Evolutionary conservation across 2,113 vertebrate species (phyloP).

Genomic region (Oceanodroma tethys): DNA sequence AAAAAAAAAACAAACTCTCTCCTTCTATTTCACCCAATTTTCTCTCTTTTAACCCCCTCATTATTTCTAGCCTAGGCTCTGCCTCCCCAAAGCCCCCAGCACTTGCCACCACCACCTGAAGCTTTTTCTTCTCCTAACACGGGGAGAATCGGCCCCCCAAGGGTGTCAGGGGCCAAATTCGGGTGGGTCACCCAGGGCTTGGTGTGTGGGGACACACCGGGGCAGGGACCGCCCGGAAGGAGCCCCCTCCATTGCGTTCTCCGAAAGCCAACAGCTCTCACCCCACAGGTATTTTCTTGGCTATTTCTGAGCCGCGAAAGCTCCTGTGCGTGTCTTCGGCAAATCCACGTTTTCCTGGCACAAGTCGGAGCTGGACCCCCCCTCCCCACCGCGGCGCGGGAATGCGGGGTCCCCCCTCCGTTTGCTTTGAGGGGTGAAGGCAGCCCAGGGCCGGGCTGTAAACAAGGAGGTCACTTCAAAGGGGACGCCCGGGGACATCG

Average conservation of each 20-base stretch:
- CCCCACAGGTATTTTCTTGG: not conserved
- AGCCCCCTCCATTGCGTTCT: not conserved
- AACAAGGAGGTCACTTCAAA: slow-evolving; percentile 28
- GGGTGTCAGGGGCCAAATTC: too few species aligned
- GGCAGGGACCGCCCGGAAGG: not conserved
- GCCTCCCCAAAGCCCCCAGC: too few species aligned
- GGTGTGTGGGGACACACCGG: not conserved
- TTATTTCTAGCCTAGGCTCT: not conserved
- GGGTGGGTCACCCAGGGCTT: too few species aligned
- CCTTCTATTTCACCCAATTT: not conserved
- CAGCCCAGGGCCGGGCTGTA: not conserved
- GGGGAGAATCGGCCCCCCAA: not conserved
- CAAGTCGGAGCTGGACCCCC: not conserved
- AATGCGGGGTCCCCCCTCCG: not conserved
- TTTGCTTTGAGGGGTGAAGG: not conserved
- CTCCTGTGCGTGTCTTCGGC: not conserved
- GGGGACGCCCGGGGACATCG: not conserved
- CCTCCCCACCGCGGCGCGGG: rapidly evolving
- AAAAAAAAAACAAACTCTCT: too few species aligned
- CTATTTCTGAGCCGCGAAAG: not conserved
- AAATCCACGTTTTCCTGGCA: not conserved
- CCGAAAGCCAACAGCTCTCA: not conserved
- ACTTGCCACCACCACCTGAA: not conserved
- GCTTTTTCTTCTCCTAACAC: not conserved
- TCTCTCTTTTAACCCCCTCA: too few species aligned